Conservation (phyloP, 2,797 vertebrate species). For the Cebuella pygmaea region DNA sequence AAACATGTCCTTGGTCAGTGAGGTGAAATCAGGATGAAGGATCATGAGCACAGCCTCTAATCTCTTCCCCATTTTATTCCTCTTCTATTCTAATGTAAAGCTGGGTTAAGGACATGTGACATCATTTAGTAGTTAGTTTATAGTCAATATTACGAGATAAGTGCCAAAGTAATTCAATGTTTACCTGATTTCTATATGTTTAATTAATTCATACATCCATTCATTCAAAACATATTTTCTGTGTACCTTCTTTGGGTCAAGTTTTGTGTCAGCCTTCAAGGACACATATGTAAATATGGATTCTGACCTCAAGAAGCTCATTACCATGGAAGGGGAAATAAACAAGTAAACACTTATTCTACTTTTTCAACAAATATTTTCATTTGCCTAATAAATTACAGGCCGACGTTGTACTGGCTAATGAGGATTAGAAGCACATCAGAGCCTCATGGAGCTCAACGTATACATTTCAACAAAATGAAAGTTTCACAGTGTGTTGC, state of each 20-base stretch:
- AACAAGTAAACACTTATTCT: neutral
- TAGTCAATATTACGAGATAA: neutral
- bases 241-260: neutral
- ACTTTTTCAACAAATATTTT: neutral
- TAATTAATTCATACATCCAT: neutral
- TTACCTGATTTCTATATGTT: neutral
- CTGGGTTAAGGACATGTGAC: neutral
- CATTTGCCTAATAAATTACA: neutral
- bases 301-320: neutral
- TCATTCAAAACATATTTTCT: neutral
- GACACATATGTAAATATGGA: neutral
- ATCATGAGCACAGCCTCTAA: neutral
- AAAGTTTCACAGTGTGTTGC: neutral
- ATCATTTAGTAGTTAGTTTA: neutral
- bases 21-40: slow-evolving; percentile 33
- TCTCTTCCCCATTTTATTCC: neutral
- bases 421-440: neutral
- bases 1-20: slow-evolving; percentile 40
- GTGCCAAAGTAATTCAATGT: neutral
- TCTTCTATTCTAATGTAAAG: neutral
- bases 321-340: neutral
- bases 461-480: neutral
- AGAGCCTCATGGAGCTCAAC: neutral
- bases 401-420: neutral
- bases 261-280: neutral